Evolutionary conservation across 1,140 invertebrate genomes (phyloP).

Genomic region (honey bee (Apis mellifera)): Amel_HAv3.1 CM009937.2:1013501-1014000

Average conservation of each 20-base stretch:
- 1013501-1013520: no score
- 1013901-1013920: slow-evolving; percentile 27
- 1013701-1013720: slow-evolving; percentile 50
- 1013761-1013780: slow-evolving; percentile 43
- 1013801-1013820: slow-evolving; percentile 49
- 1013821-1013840: slow-evolving; percentile 16
- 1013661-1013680: slow-evolving; percentile 12
- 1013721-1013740: slow-evolving; percentile 55
- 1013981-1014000: no score
- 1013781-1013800: slow-evolving; percentile 36
- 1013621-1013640: slow-evolving; percentile 42
- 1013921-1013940: not conserved
- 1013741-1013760: slow-evolving; percentile 45
- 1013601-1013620: slow-evolving; percentile 42
- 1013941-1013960: no score
- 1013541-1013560: no score
- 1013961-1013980: no score
- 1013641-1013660: slow-evolving; percentile 21
- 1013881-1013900: not conserved
- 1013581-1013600: slow-evolving; percentile 38
- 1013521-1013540: no score
- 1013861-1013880: slow-evolving; percentile 9
- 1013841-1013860: slow-evolving; percentile 11
- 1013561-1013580: not conserved
- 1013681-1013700: slow-evolving; percentile 36